A percentile compares a stretch with the other conserved stretches of the same genome.
Conservation (phyloP, 1,140 invertebrate genomes). For the Drosophila ercepeae region DNA sequence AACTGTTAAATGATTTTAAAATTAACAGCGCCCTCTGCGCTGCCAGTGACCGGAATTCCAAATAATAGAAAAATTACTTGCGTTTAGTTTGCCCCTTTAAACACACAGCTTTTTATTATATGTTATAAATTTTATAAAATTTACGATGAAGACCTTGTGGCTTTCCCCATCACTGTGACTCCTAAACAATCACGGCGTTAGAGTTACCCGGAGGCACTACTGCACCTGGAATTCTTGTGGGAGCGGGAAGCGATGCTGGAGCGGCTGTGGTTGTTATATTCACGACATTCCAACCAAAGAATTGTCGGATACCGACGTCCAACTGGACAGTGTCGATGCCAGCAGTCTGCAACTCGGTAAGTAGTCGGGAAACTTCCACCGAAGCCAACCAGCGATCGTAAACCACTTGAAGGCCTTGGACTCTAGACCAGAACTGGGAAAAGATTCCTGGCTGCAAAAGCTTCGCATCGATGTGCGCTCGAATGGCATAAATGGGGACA, state of each 20-base stretch:
- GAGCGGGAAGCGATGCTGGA: constrained; percentile 3
- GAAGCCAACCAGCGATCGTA: constrained; percentile 69
- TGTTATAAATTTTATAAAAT: not conserved
- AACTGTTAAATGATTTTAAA: too few species aligned
- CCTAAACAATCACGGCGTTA: constrained; percentile 14
- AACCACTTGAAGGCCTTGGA: constrained; percentile 48
- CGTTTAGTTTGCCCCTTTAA: not conserved
- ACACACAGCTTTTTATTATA: not conserved
- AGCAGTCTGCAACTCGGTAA: constrained; percentile 50
- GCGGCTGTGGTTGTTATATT: constrained; percentile 41
- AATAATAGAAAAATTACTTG: not conserved
- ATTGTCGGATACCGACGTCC: constrained; percentile 62
- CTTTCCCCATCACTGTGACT: constrained; percentile 9
- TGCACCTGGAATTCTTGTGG: constrained; percentile 41
- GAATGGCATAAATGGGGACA: constrained; percentile 55
- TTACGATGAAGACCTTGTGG: not conserved
- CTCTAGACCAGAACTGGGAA: constrained; percentile 61
- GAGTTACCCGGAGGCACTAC: constrained; percentile 40
- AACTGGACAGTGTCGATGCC: constrained; percentile 61
- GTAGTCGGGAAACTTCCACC: constrained; percentile 43
- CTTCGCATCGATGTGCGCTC: constrained; percentile 62
- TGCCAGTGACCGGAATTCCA: too few species aligned
- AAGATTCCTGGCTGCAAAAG: constrained; percentile 59
- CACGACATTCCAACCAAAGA: constrained; percentile 58
- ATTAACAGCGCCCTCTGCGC: too few species aligned